These are phyloP conservation scores for Microctenopoma steveboyesi DNA, from an alignment of 2,797 vertebrate genomes.

Conservation along the genomic window DNA sequence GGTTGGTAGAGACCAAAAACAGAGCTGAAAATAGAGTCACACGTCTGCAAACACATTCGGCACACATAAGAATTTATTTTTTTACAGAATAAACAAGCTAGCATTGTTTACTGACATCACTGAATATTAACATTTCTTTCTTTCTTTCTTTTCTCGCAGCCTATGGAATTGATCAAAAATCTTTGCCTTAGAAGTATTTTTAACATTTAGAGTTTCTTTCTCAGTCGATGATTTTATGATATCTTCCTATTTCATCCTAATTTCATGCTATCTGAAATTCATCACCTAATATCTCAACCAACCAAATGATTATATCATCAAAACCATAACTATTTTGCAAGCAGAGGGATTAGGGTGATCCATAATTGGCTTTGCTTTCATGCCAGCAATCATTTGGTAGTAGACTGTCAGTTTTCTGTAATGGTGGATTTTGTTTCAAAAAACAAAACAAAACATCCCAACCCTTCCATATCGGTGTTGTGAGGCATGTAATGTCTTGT, in stretches of 20 bases:
- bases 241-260: slow-evolving; percentile 32
- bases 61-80: no score
- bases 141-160: not conserved
- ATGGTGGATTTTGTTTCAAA: slow-evolving; percentile 22
- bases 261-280: slow-evolving; percentile 37
- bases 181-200: not conserved
- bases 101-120: slow-evolving; percentile 8
- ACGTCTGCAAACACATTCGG: no score
- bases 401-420: slow-evolving; percentile 28
- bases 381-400: slow-evolving; percentile 26
- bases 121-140: not conserved
- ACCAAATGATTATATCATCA: slow-evolving; percentile 55
- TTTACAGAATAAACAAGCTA: not conserved
- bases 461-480: slow-evolving; percentile 20
- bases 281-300: slow-evolving; percentile 43
- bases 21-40: not conserved
- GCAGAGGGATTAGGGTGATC: slow-evolving; percentile 49
- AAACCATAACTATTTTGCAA: slow-evolving; percentile 36
- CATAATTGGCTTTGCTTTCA: slow-evolving; percentile 48
- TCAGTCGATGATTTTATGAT: slow-evolving; percentile 13
- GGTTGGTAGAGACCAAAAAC: not conserved
- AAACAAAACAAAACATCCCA: slow-evolving; percentile 31
- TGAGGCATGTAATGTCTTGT: slow-evolving; percentile 20
- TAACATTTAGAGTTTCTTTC: slow-evolving; percentile 6
- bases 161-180: not conserved